These are phyloP conservation scores for Strix uralensis DNA, from an alignment of 2,113 vertebrate species.

Conservation along the genomic window DNA sequence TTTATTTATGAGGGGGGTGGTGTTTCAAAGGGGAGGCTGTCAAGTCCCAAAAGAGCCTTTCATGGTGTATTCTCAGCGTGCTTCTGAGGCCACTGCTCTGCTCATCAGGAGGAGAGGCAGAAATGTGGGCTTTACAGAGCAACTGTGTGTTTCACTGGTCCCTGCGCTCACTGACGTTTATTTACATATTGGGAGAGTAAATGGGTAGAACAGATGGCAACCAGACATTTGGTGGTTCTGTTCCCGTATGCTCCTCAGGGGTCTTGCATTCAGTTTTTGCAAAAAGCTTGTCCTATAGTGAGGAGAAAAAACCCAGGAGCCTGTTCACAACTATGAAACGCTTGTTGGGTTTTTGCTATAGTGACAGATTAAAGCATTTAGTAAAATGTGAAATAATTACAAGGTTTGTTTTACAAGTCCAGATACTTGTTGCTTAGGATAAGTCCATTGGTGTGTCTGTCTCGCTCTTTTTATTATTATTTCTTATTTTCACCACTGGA, in stretches of 20 bases:
- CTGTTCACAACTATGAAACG: conserved; percentile 50
- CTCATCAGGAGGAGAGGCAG: conserved; percentile 75
- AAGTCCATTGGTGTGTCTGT: background rate
- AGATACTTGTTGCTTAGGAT: background rate
- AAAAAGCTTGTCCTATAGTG: conserved; percentile 66
- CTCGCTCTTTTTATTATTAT: background rate
- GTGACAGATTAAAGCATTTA: conserved; percentile 63
- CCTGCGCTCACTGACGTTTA: conserved; percentile 74
- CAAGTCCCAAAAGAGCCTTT: conserved; percentile 67
- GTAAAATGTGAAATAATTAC: conserved; percentile 58
- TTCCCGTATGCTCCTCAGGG: conserved; percentile 68
- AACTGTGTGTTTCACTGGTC: conserved; percentile 68
- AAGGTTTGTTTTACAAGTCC: conserved; percentile 58
- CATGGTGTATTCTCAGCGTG: conserved; percentile 66
- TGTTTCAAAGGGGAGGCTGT: conserved; percentile 66
- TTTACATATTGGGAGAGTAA: conserved; percentile 79
- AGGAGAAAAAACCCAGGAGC: conserved; percentile 52
- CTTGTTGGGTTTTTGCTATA: conserved; percentile 58
- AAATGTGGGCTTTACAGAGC: conserved; percentile 76
- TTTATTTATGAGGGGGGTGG: conserved; percentile 69
- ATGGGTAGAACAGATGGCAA: conserved; percentile 82
- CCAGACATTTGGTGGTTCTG: conserved; percentile 74
- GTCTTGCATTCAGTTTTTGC: conserved; percentile 72
- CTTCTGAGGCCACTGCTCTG: conserved; percentile 69
- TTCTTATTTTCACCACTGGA: background rate